Conservation (phyloP, 2,797 vertebrate genomes). For the Hoplostethus mediterraneus region DNA sequence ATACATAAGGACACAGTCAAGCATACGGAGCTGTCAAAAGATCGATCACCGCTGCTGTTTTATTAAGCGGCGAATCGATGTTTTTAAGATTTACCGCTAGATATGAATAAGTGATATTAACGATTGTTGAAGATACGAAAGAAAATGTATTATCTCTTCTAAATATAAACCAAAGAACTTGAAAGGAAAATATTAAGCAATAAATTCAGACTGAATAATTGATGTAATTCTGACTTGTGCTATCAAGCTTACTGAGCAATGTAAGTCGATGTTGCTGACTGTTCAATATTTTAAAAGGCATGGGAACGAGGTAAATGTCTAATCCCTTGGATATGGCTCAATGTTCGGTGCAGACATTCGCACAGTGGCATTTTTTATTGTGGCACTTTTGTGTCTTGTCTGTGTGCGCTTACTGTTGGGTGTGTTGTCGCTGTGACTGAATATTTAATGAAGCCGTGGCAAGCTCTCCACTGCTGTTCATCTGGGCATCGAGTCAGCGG, state of each 20-base stretch:
- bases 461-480: slow-evolving; percentile 79
- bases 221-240: slow-evolving; percentile 52
- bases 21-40: slow-evolving; percentile 31
- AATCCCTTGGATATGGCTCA: slow-evolving; percentile 31
- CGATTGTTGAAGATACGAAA: slow-evolving; percentile 21
- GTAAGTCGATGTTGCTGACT: slow-evolving; percentile 52
- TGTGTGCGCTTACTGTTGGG: slow-evolving; percentile 67
- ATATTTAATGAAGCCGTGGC: slow-evolving; percentile 81
- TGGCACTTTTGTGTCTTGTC: slow-evolving; percentile 57
- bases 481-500: slow-evolving; percentile 81
- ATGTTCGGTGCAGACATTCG: slow-evolving; percentile 49
- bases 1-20: slow-evolving; percentile 53
- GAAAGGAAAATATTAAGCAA: slow-evolving; percentile 45
- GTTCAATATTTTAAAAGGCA: slow-evolving; percentile 70
- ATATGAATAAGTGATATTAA: slow-evolving; percentile 25
- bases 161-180: slow-evolving; percentile 23
- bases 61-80: slow-evolving; percentile 58
- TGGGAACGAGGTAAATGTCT: slow-evolving; percentile 53
- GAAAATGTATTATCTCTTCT: slow-evolving; percentile 29
- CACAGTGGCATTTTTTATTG: slow-evolving; percentile 58
- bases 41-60: slow-evolving; percentile 45
- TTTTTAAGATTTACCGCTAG: slow-evolving; percentile 44
- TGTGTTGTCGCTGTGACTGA: slow-evolving; percentile 74
- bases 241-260: slow-evolving; percentile 54
- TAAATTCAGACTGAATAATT: slow-evolving; percentile 67